Base-by-base conservation (phyloP, 2,888 invertebrate species). In the Agrotis clavis region DNA sequence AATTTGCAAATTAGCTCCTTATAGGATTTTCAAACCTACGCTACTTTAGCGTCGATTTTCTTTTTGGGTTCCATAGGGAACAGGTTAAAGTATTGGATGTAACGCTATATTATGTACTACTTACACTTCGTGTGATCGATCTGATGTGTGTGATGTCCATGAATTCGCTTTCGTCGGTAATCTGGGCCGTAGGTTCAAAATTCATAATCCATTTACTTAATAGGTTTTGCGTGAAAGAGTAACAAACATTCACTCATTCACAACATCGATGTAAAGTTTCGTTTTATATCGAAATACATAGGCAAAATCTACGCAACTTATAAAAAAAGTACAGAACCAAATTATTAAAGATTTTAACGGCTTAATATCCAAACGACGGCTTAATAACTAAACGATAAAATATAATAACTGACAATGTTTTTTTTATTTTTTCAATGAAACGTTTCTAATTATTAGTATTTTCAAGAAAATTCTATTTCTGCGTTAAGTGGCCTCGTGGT, bases 1-100 rank as follows among this genome's bases (percentile, higher is more conserved):
- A 92, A 90, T 87, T 89, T 85, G 84, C 90, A 93, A 95, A 95
- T 95, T 93, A 93, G 93, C 86, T 92, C 92, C 93, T 95, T 93
- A 92, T 91, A 91, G 90, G 93, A 94, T 94, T 92, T 91, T 74
- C 83, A 69, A 86, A 83, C 87, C 88, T 87, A 87, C 88, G 78
- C 77, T 56, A 61, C 30, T 51, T 53, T 25, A 25, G 62, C 30
- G 30, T 56, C 35, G 54, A 65, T 67, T 60, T 35, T 21, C 70
- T 78, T 59, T 74, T 71, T 63, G 67, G 66, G 74, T 74, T 70
- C 77, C 67, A 50, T 54, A 13, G 56, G 14, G 6, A 35, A 13
- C 13, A 41, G 7, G 16, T 60, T 45, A 54, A 53, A 53, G 14
- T 59, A 25, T 73, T 19, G 35, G 4, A 2, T 9, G 14, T 9